Conservation (phyloP, 2,797 vertebrate genomes). For the Enteromius radiatus region DNA sequence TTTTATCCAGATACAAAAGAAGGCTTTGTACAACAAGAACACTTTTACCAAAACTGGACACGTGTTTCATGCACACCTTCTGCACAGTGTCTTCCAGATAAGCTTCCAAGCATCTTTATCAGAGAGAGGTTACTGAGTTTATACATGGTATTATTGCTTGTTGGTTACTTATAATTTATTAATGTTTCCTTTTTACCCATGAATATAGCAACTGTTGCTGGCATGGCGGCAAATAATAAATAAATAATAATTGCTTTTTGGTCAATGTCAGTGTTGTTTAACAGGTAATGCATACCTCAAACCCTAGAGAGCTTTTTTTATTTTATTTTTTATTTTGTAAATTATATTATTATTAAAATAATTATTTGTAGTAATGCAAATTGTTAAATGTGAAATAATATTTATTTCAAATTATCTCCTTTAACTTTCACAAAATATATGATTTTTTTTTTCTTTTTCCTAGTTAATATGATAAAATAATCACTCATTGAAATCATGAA, state of each 20-base stretch:
- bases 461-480: not conserved
- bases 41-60: conserved; percentile 23
- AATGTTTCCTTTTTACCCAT: too few species aligned
- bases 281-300: not conserved
- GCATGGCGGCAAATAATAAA: too few species aligned
- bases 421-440: too few species aligned
- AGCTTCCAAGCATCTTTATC: conserved; percentile 36
- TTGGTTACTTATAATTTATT: not conserved
- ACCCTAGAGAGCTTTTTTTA: not conserved
- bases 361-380: not conserved
- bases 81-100: conserved; percentile 38
- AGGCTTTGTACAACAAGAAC: conserved; percentile 5
- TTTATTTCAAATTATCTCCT: too few species aligned
- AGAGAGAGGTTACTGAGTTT: conserved; percentile 47
- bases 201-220: too few species aligned
- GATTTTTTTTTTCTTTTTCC: not conserved
- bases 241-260: not conserved
- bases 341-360: not conserved
- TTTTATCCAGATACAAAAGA: not conserved
- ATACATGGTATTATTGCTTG: conserved; percentile 7
- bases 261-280: not conserved
- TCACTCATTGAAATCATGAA: not conserved
- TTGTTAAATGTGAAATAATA: not conserved
- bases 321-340: not conserved
- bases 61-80: conserved; percentile 13